Base-by-base conservation (phyloP, 2,888 invertebrate species). In the Caenorhabditis plicata region DNA sequence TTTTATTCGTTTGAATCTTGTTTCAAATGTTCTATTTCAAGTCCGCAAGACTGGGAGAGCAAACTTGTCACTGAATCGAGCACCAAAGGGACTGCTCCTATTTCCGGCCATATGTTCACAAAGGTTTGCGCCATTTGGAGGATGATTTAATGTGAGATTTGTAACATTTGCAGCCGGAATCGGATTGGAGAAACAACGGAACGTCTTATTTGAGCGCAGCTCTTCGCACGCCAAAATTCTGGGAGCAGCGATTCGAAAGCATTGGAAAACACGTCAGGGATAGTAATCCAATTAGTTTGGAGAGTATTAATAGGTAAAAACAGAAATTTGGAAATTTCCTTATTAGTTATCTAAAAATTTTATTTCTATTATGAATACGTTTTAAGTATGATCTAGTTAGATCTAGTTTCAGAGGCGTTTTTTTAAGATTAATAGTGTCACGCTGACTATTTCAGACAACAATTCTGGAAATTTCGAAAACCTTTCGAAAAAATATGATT, bases 161-260 rank as follows among this genome's bases (percentile, higher is more conserved):
- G n/a, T n/a, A n/a, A n/a, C n/a, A n/a, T n/a, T n/a, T n/a, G n/a
- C 32, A 61, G 64, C 58, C 51, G 9, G 68, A 70, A 22, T 23
- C 56, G 2, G 70, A 71, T 38, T 76, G 72, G 71, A 64, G 79
- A 43, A 62, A 65, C 22, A 71, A 73, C 15, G 66, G 68, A 20
- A 72, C 75, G 8, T 78, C 77, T 3, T 73, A 72, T 31, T 49
- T 80, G 52, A 77, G 77, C 27, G 78, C 81, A 0, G 78, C 81
- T 9, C 58, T 80, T 26, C 56, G 81, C 17, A 81, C 80, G 8
- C 77, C 81, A 20, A 75, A 77, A 29, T 81, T 80, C 53, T 80
- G 80, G 78, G 77, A 77, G 42, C 78, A 81, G 36, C 62, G 79
- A 29, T 80, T 80, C 48, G 68, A 71, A 36, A 69, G 64, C 40